phyloP scores from a whole-genome alignment of 2,797 vertebrate genomes.

The Sorex maritimensis region DNA sequence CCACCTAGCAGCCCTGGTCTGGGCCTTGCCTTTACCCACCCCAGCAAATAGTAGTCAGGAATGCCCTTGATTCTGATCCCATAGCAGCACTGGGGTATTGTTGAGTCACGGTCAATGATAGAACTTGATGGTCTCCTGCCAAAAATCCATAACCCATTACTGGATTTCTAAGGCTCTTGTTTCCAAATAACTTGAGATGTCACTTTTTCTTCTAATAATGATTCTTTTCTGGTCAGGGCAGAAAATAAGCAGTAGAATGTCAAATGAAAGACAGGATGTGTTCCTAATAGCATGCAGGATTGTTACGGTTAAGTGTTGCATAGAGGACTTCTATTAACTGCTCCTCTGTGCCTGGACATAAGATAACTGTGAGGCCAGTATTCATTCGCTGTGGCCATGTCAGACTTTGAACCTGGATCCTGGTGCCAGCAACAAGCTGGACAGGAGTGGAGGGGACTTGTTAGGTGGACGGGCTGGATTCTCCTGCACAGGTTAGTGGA shows the following conservation, averaged over 20 bases:
- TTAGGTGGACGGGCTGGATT: neutral
- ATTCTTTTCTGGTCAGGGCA: neutral
- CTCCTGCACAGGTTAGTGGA: neutral
- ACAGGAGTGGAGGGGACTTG: neutral
- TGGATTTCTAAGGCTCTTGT: neutral
- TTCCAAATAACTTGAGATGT: neutral
- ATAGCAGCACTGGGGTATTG: neutral
- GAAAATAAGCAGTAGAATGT: neutral
- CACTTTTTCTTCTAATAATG: neutral
- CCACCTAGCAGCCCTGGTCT: neutral
- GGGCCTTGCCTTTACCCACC: neutral
- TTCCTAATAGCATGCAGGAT: neutral
- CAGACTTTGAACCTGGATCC: neutral
- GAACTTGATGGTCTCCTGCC: neutral
- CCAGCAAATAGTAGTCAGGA: neutral
- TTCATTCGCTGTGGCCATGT: no score
- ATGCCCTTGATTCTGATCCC: neutral
- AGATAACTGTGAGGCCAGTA: neutral
- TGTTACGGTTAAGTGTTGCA: neutral
- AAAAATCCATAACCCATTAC: neutral
- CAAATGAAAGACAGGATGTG: neutral
- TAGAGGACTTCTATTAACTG: neutral
- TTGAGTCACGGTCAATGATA: no score
- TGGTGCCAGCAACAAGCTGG: neutral
- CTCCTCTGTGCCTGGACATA: neutral